Evolutionary conservation across 2,888 invertebrate genomes (phyloP), one percentile per base, ranked within the genome.

Genomic region (Leucophenga montana): DNA sequence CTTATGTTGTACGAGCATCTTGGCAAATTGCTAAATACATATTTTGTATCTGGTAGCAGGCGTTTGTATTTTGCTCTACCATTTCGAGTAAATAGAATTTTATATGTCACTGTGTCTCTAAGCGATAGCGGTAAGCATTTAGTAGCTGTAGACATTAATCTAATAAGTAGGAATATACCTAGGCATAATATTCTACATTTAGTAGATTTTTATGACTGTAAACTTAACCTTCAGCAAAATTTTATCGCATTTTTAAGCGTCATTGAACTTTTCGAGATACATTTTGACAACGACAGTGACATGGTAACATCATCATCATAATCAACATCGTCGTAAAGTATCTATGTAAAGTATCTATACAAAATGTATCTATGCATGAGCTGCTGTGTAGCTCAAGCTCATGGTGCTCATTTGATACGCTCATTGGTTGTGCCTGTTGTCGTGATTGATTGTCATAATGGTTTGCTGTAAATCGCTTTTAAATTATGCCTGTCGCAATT

Each of bases 391-490:
- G 3, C 39, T 39, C 39, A 39, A 39, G 39, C 39, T 39, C 39
- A 39, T 39, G 39, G 39, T 39, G 39, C 39, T 27, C 16, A 56
- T 57, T 57, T 13, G 57, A 57, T 31, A 57, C 57, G 57, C 57
- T 57, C 57, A 57, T 31, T 31, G 50, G 22, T 11, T 54, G 39
- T 31, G 31, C 31, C 6, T 31, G 39, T 33, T 56, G 9, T 56
- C 59, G 33, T 61, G 59, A 61, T 61, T 61, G 59, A 61, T 61
- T 61, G 59, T 61, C 59, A 61, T 33, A 16, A n/a, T 61, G 39
- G 0, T 27, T 27, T 57, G 57, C 59, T 61, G 59, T 61, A 61
- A 61, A 61, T 61, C 59, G 33, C 39, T 61, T 61, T 14, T 18
- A 61, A 61, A 39, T 61, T 61, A 14, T 39, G 39, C 11, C 39